Base-by-base conservation (phyloP, 2,797 vertebrate genomes). In the Pangasius sanitwongsei region DNA sequence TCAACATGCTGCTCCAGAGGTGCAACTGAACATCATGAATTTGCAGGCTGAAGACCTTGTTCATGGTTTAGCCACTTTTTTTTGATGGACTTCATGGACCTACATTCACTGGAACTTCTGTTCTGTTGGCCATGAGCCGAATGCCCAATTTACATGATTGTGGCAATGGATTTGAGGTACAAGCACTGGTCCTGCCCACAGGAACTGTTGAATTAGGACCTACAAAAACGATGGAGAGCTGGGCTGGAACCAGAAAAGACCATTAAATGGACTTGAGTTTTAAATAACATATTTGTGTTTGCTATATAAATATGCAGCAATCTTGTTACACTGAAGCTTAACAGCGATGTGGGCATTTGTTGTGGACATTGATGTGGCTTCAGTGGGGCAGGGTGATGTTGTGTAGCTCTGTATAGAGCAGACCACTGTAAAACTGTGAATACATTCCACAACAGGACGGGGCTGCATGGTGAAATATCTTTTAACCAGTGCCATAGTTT, bases 1-100 rank as follows among this genome's bases (percentile, higher is more conserved):
- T 97, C 86, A 97, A 97, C 92, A 98, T 98, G 97, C 95, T 98
- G 89, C 93, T 97, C 92, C 97, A 97, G 92, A 95, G 97, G 82
- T 97, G 96, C 92, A 97, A 96, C 93, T 97, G 92, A 96, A 48
- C 25, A 67, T 23, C 20, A 9, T 41, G 8, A 55, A 31, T 50
- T 50, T 81, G 44, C 28, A 16, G 44, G 53, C 48, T 88, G 20
- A 78, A 78, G 48, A 31, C 28, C 25, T 59, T 53, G 9, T 77
- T 44, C 25, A 31, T 57, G n/a, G 37, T n/a, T 75, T n/a, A 48
- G 7, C 4, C 15, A 2, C 23, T 31, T 28, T 77, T 44, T 48
- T 83, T 75, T 20, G 85, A 65, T 25, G 1, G 88, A 87, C 72
- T 78, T 41, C 6, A 69, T 13, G 34, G 70, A 77, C 70, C 28